Evolutionary conservation across 1,140 invertebrate genomes (phyloP).

Genomic region (Panulirus ornatus): DNA sequence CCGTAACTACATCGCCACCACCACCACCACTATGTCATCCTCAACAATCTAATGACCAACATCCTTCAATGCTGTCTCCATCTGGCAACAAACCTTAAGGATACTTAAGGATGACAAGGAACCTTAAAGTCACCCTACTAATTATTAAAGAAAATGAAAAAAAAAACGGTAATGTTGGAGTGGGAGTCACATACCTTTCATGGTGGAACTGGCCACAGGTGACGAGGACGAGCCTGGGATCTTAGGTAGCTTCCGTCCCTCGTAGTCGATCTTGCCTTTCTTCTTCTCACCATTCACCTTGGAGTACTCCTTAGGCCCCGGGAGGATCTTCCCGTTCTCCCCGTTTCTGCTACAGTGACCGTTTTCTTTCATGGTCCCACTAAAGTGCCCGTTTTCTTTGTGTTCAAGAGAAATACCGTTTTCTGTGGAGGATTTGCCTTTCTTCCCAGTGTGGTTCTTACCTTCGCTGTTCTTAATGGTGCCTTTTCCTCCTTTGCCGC

Average conservation of each 20-base stretch:
- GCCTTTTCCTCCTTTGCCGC: not conserved
- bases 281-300: conserved; percentile 5
- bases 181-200: conserved; percentile 38
- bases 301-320: not conserved
- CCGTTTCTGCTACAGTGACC: not conserved
- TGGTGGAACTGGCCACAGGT: not conserved
- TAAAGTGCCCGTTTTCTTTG: conserved; percentile 16
- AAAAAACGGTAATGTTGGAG: not conserved
- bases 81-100: too few relatives aligned
- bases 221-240: conserved; percentile 43
- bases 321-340: conserved; percentile 40
- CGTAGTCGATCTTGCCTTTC: conserved; percentile 59
- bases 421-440: conserved; percentile 28
- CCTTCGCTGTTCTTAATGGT: conserved; percentile 26
- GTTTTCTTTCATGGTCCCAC: not conserved
- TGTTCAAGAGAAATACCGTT: conserved; percentile 23
- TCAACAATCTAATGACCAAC: too few relatives aligned
- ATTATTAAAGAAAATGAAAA: not conserved
- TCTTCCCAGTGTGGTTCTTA: conserved; percentile 26
- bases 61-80: not conserved
- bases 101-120: too few relatives aligned
- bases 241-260: conserved; percentile 64
- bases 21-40: not conserved
- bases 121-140: too few relatives aligned
- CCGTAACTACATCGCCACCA: not conserved